phyloP scores from a whole-genome alignment of 2,797 vertebrate genomes.

The Coregonus ussuriensis region DNA sequence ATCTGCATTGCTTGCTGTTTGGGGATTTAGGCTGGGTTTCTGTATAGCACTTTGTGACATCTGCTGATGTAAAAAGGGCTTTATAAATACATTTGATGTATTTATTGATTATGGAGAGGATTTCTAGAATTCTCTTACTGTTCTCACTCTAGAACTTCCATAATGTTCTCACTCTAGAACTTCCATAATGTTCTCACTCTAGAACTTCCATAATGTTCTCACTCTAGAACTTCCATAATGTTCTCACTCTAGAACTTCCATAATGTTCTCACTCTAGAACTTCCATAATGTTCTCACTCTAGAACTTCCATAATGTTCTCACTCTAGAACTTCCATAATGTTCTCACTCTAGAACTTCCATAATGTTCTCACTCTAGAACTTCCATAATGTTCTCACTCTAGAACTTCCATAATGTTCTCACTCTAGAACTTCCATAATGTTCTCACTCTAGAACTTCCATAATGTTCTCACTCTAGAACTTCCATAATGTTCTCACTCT shows the following conservation, averaged over 20 bases:
- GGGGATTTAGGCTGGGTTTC: too few relatives aligned
- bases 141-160: background rate
- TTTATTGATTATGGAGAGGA: background rate
- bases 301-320: background rate
- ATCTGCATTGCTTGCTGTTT: too few relatives aligned
- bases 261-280: constrained; percentile 14
- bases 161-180: constrained; percentile 14
- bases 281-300: too few relatives aligned
- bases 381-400: background rate
- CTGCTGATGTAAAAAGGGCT: too few relatives aligned
- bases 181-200: background rate
- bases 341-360: constrained; percentile 20
- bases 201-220: too few relatives aligned
- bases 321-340: background rate
- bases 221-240: background rate
- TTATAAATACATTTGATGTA: too few relatives aligned
- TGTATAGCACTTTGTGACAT: too few relatives aligned
- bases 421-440: constrained; percentile 30
- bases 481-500: constrained; percentile 20
- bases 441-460: background rate
- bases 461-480: background rate
- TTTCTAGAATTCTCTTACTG: background rate
- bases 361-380: too few relatives aligned
- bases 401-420: background rate
- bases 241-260: background rate